These are phyloP conservation scores for Malurus alboscapulatus DNA, from an alignment of 2,113 vertebrate genomes.

Conservation along the genomic window DNA sequence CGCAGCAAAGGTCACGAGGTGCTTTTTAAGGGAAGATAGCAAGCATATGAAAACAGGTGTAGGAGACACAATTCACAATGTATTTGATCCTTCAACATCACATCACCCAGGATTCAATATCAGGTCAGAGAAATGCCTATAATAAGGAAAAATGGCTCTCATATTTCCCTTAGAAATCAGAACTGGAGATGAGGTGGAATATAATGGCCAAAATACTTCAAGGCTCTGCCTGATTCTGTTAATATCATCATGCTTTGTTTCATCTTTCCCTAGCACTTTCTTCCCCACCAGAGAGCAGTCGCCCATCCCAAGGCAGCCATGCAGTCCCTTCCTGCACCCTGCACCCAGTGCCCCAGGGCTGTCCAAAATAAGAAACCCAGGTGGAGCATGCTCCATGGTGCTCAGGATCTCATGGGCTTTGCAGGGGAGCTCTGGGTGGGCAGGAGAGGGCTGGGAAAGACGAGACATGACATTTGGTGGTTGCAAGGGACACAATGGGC, in stretches of 20 bases:
- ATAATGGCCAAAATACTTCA: not conserved
- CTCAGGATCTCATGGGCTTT: accelerated
- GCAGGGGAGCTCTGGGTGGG: not conserved
- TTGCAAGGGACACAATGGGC: not conserved
- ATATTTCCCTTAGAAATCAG: not conserved
- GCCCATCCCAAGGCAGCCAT: accelerated
- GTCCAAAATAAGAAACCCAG: not conserved
- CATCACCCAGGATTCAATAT: not conserved
- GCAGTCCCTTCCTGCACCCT: not conserved
- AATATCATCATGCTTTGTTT: not conserved
- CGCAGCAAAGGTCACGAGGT: not conserved
- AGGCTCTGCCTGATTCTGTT: not conserved
- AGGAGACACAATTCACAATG: not conserved
- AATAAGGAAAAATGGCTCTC: not conserved
- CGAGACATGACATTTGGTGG: not conserved
- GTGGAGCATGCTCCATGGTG: not conserved
- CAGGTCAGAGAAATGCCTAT: not conserved
- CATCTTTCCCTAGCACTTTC: not conserved
- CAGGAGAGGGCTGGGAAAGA: not conserved
- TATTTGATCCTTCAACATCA: not conserved
- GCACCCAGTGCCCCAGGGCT: not conserved
- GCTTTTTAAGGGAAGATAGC: not conserved
- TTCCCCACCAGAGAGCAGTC: not conserved
- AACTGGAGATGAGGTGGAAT: not conserved
- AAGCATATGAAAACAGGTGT: not conserved